These are phyloP conservation scores for Gambusia yucatana DNA, from an alignment of 2,797 vertebrate species.

Conservation along the genomic window DNA sequence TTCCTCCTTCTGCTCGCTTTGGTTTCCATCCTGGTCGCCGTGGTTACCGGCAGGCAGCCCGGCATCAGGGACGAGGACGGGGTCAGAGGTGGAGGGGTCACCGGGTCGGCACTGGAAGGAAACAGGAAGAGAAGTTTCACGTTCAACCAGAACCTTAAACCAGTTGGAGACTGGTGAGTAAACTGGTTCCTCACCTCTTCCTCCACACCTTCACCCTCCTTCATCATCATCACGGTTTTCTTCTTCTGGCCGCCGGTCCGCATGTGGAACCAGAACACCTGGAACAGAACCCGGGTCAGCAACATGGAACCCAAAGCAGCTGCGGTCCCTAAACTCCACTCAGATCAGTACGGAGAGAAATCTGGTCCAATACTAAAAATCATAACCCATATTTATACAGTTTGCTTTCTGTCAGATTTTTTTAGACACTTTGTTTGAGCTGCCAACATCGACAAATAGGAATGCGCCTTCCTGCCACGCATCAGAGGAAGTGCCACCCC, in stretches of 20 bases:
- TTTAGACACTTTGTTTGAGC: too few species aligned
- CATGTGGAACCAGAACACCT: constrained; percentile 49
- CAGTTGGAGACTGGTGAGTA: neutral
- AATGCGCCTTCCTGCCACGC: too few species aligned
- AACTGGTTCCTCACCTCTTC: neutral
- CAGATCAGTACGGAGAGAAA: neutral
- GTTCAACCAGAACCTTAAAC: neutral
- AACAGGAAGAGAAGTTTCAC: neutral
- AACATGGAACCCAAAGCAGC: too few species aligned
- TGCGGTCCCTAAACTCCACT: too few species aligned
- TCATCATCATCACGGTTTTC: neutral
- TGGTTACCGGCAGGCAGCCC: constrained; percentile 5
- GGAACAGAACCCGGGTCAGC: constrained; percentile 12
- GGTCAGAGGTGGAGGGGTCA: neutral
- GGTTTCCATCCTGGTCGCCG: neutral
- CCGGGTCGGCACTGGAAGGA: constrained; percentile 12
- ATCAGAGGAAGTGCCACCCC: too few species aligned
- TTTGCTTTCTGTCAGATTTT: neutral
- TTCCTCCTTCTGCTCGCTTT: neutral
- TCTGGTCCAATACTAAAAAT: neutral
- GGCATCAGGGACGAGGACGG: neutral
- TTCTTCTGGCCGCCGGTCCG: constrained; percentile 20
- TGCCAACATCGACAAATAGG: too few species aligned
- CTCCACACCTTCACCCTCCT: constrained; percentile 4
- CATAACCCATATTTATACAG: neutral